Base-by-base conservation (phyloP, 2,113 vertebrate genomes). In the Labeo catla region DNA sequence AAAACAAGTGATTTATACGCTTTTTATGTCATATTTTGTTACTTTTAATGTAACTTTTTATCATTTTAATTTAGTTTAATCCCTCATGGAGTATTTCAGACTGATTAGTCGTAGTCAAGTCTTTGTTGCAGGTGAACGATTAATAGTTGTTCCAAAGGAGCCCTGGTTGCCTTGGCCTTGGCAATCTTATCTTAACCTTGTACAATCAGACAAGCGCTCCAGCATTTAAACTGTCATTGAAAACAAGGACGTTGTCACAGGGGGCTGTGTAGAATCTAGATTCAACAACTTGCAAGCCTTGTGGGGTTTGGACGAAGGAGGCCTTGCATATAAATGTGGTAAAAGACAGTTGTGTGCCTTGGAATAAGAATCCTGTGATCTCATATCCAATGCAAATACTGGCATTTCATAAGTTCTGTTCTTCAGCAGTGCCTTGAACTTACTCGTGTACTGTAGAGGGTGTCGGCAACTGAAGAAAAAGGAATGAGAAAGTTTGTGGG, bases 151-250 rank as follows among this genome's bases (percentile, higher is more conserved):
- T 54, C 52, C 43, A 52, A 13, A 86, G 52, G 50, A 81, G 70
- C 6, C 73, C 49, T 47, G 61, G 36, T 57, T 36, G 34, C 76
- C n/a, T 28, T 49, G 47, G 70, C 57, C 81, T 88, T 52, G 15
- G 47, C 59, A 54, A 54, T 74, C 43, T 88, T 86, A 86, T 84
- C 57, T 84, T 80, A 84, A 52, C n/a, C 84, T 74, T 74, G 77
- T 28, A 76, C 57, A 72, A 85, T 88, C 77, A 81, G 83, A 81
- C 87, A 85, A 87, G 83, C 76, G 8, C 23, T 74, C 36, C 77
- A 83, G n/a, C 28, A 74, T 87, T 81, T 65, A 81, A 81, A 66
- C 86, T 84, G 83, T 76, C 54, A 81, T 85, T 85, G 74, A 34
- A 16, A 81, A 85, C 83, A 87, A 73, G 65, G 66, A 59, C 76